These are phyloP conservation scores for Nymphicus hollandicus DNA, from an alignment of 2,113 vertebrate species.

Conservation along the genomic window DNA sequence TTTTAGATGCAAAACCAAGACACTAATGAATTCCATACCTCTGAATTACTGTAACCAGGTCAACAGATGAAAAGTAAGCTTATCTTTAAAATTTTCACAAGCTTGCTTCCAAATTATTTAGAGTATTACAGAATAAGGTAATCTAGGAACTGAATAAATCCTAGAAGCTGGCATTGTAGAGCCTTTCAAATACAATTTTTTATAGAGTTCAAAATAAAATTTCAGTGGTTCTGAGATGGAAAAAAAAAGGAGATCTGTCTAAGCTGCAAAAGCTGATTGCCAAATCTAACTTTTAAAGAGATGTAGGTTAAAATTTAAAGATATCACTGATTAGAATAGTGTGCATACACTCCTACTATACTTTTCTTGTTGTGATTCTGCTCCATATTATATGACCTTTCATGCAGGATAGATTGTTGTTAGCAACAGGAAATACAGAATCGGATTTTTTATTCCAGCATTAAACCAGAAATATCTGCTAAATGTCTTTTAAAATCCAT, in stretches of 20 bases:
- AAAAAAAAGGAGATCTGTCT: not conserved
- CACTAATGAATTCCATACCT: not conserved
- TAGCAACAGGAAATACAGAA: not conserved
- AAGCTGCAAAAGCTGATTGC: not conserved
- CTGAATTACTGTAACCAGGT: not conserved
- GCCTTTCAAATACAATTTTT: not conserved
- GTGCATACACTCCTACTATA: not conserved
- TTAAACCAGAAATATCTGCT: not conserved
- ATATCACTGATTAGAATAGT: not conserved
- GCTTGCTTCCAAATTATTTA: not conserved
- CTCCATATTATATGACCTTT: not conserved
- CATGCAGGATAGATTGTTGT: not conserved
- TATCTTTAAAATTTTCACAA: not conserved
- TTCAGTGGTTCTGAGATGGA: not conserved
- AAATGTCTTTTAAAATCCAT: not conserved
- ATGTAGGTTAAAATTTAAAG: not conserved
- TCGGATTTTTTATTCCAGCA: not conserved
- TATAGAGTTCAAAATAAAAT: not conserved
- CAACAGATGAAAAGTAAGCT: not conserved
- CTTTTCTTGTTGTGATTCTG: not conserved
- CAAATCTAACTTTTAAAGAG: not conserved
- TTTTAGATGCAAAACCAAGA: not conserved
- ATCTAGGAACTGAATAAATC: not conserved
- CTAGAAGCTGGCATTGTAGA: accelerated
- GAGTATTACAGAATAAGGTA: not conserved